phyloP scores from a whole-genome alignment of 2,888 invertebrate species.

The Drosophila falleni region DNA sequence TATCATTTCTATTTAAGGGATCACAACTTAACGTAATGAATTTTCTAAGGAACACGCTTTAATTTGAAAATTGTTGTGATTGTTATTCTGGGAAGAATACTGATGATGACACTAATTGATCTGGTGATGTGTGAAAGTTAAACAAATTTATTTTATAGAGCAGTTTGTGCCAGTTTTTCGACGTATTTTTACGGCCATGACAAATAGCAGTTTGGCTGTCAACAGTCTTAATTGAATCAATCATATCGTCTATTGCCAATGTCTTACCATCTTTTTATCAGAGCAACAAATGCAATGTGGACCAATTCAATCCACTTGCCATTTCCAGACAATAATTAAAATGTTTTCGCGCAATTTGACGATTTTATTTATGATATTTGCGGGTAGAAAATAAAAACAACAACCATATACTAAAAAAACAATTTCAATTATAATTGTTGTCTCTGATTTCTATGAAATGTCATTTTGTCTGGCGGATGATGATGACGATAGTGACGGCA shows the following conservation, averaged over 20 bases:
- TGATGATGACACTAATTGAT: slow-evolving; percentile 53
- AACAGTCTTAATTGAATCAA: slow-evolving; percentile 53
- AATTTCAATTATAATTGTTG: slow-evolving; percentile 61
- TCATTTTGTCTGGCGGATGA: slow-evolving; percentile 24
- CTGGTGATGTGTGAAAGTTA: slow-evolving; percentile 62
- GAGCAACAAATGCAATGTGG: slow-evolving; percentile 33
- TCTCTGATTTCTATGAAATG: slow-evolving; percentile 60
- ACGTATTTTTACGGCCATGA: slow-evolving; percentile 41
- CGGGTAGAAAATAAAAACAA: slow-evolving; percentile 12
- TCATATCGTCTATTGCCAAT: slow-evolving; percentile 32
- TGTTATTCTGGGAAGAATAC: slow-evolving; percentile 13
- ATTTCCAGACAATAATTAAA: slow-evolving; percentile 72
- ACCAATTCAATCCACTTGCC: slow-evolving; percentile 47
- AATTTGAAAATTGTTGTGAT: slow-evolving; percentile 19
- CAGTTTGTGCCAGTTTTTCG: slow-evolving; percentile 53
- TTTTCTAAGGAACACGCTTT: slow-evolving; percentile 9
- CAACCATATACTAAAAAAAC: slow-evolving; percentile 15
- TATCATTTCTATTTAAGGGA: slow-evolving; percentile 37
- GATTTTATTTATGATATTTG: slow-evolving; percentile 28
- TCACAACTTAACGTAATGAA: slow-evolving; percentile 24
- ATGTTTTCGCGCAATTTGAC: slow-evolving; percentile 59
- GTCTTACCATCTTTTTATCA: slow-evolving; percentile 29
- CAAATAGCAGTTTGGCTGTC: slow-evolving; percentile 72
- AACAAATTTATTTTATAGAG: background rate
- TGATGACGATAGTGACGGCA: slow-evolving; percentile 26